Base-by-base conservation (phyloP, 2,888 invertebrate genomes). In the Trachelus tabidus region DNA sequence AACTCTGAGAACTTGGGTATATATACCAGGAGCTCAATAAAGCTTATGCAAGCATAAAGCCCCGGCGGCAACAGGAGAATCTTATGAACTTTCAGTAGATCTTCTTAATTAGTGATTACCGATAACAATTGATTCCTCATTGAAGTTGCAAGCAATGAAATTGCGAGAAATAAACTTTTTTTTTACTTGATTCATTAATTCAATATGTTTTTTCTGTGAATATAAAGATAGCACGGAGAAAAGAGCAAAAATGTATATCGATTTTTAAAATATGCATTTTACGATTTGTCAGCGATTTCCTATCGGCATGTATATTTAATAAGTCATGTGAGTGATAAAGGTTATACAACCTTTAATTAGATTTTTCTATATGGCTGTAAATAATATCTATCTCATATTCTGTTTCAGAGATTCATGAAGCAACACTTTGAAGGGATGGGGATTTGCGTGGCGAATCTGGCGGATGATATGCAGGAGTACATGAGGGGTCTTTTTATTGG, bases 401-500 rank as follows among this genome's bases (percentile, higher is more conserved):
- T 84, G 79, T 91, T 92, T 3, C 92, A 94, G 94, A 92, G 91
- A 82, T 93, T 93, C 85, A 89, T 93, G 79, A 91, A 92, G 15
- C 78, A 83, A 1, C 91, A 93, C 69, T 92, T 94, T 78, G 91
- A 92, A 82, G 94, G 94, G 9, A 93, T 94, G 33, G 94, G 94
- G 1, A 90, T 95, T 76, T 95, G 95, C 86, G 92, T 94, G 11
- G 93, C 94, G n/a, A 95, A 95, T 89, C 91, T 95, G 80, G 93
- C 93, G 79, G 94, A 94, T 85, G 94, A 95, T 84, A 94, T 95
- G 92, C 94, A 94, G 82, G 94, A 95, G 85, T 95, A 95, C 85
- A 93, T 94, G 88, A 92, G 94, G 81, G 94, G 94, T 68, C 92
- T 95, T 33, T 95, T 95, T 86, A 91, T 95, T 34, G 91, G 94